Base-by-base conservation (phyloP, 2,888 invertebrate genomes). In the Harmothoe impar region DNA sequence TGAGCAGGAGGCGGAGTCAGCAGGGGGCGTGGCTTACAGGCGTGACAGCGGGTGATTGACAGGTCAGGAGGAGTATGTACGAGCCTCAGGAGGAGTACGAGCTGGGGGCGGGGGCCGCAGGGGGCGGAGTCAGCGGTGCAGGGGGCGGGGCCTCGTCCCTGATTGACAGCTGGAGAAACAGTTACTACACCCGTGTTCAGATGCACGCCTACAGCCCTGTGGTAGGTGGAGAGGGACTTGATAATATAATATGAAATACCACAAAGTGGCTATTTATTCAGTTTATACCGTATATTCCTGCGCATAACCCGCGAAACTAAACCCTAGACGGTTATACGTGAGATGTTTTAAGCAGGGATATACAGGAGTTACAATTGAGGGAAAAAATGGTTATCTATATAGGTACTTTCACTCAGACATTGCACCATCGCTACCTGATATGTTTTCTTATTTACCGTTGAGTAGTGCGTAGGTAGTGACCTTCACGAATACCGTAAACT, bases 151-250 rank as follows among this genome's bases (percentile, higher is more conserved):
- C 23, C 12, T 15, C 81, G 23, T 81, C 81, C 35, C 10, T 35
- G 81, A 35, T 43, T 81, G 81, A 81, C 81, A 81, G 5, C 35
- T 81, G 81, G 81, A 1, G 81, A 3, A 81, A 25, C n/a, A 81
- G 81, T 23, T 81, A 81, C 81, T 81, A 81, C 81, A 43, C 81
- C 0, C 81, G 81, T 5, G 35, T 81, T 17, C 81, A 81, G 81
- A 33, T 81, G 35, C 31, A 33, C 81, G 81, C 81, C 81, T 81
- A 33, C 81, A 81, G 81, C 43, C 81, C 81, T 43, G 43, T 81
- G 81, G 81, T 81, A 81, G 43, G 81, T 81, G 68, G 10, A 68
- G 17, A 25, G n/a, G 12, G 54, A 52, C 54, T 68, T 7, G 68
- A 68, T 10, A 17, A 10, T 12, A 25, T 17, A 68, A 68, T 68